Evolutionary conservation across 2,797 vertebrate species (phyloP).

Genomic region (Amphiprion clarkii): DNA sequence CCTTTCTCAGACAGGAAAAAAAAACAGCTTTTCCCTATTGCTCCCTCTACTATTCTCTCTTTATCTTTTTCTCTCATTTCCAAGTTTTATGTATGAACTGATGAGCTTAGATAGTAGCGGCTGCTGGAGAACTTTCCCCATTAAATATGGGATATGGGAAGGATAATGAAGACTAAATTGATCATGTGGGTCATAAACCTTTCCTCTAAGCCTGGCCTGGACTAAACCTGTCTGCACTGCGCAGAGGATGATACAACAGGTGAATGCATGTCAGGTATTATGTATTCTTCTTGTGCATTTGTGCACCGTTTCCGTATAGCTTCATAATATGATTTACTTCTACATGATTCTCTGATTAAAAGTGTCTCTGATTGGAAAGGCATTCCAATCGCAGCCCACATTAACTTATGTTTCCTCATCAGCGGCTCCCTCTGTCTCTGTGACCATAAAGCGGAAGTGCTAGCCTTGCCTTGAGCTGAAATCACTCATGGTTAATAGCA

Average conservation of each 20-base stretch:
- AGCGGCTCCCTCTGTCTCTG: slow-evolving; percentile 62
- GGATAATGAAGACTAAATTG: slow-evolving; percentile 71
- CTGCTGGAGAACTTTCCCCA: slow-evolving; percentile 53
- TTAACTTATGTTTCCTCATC: slow-evolving; percentile 78
- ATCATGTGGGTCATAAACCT: slow-evolving; percentile 77
- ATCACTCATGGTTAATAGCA: slow-evolving; percentile 79
- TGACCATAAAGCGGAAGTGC: slow-evolving; percentile 70
- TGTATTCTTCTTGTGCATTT: slow-evolving; percentile 14
- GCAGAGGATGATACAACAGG: slow-evolving; percentile 9
- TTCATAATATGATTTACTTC: slow-evolving; percentile 41
- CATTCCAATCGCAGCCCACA: slow-evolving; percentile 45
- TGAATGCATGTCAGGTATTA: slow-evolving; percentile 7
- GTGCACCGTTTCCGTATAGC: neutral
- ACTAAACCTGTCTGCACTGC: slow-evolving; percentile 5
- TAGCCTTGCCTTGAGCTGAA: slow-evolving; percentile 70
- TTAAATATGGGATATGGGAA: slow-evolving; percentile 64
- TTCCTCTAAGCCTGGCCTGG: slow-evolving; percentile 33
- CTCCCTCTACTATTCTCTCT: slow-evolving; percentile 20
- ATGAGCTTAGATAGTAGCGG: slow-evolving; percentile 28
- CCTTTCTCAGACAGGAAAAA: slow-evolving; percentile 16
- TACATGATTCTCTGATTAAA: slow-evolving; percentile 65
- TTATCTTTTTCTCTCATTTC: slow-evolving; percentile 7
- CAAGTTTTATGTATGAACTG: slow-evolving; percentile 24
- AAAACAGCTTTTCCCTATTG: slow-evolving; percentile 22
- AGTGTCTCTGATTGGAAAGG: slow-evolving; percentile 66